phyloP scores from a whole-genome alignment of 2,888 invertebrate genomes.

The Gandaritis pyraliata region DNA sequence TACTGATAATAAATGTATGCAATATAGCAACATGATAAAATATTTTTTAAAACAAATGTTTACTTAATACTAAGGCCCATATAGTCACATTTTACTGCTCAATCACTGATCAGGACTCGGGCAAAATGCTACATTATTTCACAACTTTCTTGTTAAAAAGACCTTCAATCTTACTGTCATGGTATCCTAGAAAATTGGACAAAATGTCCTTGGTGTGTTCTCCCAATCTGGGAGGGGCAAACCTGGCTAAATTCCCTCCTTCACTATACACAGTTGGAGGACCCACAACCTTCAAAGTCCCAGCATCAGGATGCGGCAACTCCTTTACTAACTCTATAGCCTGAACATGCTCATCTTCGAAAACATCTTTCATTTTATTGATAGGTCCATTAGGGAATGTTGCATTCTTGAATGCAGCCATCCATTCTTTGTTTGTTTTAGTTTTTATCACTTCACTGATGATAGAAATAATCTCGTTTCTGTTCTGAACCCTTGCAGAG shows the following conservation, averaged over 20 bases:
- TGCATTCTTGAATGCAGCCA: conserved; percentile 87
- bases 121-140: conserved; percentile 51
- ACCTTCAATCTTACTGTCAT: conserved; percentile 83
- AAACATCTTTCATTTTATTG: conserved; percentile 93
- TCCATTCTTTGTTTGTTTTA: conserved; percentile 91
- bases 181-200: conserved; percentile 86
- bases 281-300: conserved; percentile 90
- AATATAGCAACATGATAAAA: conserved; percentile 6
- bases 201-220: conserved; percentile 94
- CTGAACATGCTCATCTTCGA: conserved; percentile 93
- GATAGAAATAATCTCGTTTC: conserved; percentile 86
- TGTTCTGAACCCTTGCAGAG: conserved; percentile 89
- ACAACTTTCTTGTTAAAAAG: conserved; percentile 77
- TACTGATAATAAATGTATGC: conserved; percentile 12
- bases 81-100: no score
- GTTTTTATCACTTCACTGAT: conserved; percentile 84
- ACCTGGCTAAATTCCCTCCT: conserved; percentile 87
- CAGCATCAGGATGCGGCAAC: conserved; percentile 88
- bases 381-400: conserved; percentile 96
- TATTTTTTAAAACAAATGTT: neutral
- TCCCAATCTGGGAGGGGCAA: conserved; percentile 93
- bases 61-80: no score
- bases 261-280: conserved; percentile 93
- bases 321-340: conserved; percentile 89
- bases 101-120: no score